Conservation (phyloP, 1,140 invertebrate genomes). For the Megalopta genalis region DNA sequence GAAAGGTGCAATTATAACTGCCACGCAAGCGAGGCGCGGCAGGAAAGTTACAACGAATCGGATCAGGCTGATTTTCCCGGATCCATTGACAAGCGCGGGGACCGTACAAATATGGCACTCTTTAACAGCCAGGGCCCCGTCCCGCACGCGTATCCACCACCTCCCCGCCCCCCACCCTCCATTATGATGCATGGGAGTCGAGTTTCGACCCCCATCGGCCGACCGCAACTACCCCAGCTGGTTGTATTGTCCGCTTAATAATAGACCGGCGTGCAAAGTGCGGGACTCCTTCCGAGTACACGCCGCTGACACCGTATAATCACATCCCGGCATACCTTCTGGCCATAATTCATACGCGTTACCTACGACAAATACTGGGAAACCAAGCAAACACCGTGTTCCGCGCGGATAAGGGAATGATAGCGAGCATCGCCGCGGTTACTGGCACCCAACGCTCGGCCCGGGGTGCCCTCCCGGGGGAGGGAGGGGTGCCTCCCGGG, state of each 20-base stretch:
- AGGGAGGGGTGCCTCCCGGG: no score
- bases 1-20: constrained; percentile 15
- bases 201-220: constrained; percentile 74
- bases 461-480: no score
- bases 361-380: constrained; percentile 60
- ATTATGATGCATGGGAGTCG: constrained; percentile 74
- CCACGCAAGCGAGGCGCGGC: background rate
- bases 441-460: no score
- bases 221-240: constrained; percentile 64
- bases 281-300: constrained; percentile 59
- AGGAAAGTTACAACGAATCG: constrained; percentile 5
- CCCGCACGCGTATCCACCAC: constrained; percentile 45
- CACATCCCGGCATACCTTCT: constrained; percentile 65
- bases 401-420: background rate
- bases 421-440: background rate
- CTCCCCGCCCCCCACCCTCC: constrained; percentile 13
- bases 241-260: constrained; percentile 73
- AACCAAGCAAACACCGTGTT: constrained; percentile 49
- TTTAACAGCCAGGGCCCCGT: constrained; percentile 61
- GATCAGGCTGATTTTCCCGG: constrained; percentile 20
- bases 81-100: constrained; percentile 41
- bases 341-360: constrained; percentile 61
- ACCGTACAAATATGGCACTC: constrained; percentile 72
- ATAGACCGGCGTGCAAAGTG: constrained; percentile 67
- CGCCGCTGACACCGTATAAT: constrained; percentile 75